These are phyloP conservation scores for Hylia prasina DNA, from an alignment of 2,113 vertebrate genomes.

Conservation along the genomic window DNA sequence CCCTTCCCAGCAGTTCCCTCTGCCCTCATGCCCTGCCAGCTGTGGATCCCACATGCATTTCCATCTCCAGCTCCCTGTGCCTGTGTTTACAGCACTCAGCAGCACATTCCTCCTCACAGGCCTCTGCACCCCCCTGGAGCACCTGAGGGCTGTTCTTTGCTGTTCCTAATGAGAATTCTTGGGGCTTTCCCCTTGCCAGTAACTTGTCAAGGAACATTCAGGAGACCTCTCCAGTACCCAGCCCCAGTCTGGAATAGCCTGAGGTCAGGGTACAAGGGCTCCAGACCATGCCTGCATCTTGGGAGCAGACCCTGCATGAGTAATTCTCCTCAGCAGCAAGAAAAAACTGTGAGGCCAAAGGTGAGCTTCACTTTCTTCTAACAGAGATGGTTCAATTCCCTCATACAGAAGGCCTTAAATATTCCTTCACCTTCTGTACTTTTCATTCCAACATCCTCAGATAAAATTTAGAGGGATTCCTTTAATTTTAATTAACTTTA, in stretches of 20 bases:
- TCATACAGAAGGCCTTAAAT: background rate
- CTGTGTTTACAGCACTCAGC: accelerated
- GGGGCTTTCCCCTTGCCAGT: background rate
- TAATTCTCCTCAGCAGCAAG: background rate
- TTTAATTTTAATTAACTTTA: background rate
- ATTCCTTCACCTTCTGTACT: background rate
- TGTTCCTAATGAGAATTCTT: background rate
- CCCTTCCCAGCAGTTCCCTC: background rate
- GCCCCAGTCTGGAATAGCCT: background rate
- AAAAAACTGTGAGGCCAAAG: background rate
- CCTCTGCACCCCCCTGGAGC: background rate
- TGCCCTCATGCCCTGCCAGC: background rate
- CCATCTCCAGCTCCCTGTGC: background rate
- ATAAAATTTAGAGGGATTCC: background rate
- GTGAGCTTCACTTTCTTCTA: background rate
- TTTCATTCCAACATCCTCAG: background rate
- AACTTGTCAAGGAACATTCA: background rate
- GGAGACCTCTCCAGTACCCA: background rate
- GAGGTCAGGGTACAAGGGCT: accelerated
- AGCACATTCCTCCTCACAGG: accelerated
- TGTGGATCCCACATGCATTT: background rate
- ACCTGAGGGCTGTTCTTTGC: background rate
- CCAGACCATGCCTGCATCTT: background rate
- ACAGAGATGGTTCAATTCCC: background rate
- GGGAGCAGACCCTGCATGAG: background rate